Conservation (phyloP, 2,113 vertebrate genomes). For the Alouatta palliata region DNA sequence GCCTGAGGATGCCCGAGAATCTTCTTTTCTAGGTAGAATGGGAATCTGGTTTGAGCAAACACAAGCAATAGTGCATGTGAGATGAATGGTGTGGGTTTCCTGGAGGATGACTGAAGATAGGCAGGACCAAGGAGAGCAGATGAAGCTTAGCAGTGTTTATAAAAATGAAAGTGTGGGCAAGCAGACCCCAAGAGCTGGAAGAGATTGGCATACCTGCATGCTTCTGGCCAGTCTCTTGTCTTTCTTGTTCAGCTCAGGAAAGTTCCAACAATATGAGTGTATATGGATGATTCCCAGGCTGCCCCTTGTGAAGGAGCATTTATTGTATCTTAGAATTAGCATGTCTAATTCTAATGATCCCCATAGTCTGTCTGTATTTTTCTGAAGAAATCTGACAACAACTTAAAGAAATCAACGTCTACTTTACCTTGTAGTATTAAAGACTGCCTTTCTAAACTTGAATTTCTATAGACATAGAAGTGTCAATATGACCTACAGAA, state of each 20-base stretch:
- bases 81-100: not conserved
- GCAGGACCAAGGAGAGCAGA: not conserved
- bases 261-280: not conserved
- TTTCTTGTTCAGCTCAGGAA: not conserved
- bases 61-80: not conserved
- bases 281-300: not conserved
- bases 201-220: not conserved
- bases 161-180: not conserved
- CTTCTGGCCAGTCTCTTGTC: not conserved
- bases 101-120: not conserved
- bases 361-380: not conserved
- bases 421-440: not conserved
- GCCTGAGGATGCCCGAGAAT: not conserved
- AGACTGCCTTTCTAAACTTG: not conserved
- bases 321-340: not conserved
- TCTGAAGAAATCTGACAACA: not conserved
- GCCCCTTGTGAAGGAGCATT: not conserved
- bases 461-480: not conserved
- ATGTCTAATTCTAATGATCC: not conserved
- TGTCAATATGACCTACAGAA: not conserved
- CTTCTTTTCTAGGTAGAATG: not conserved
- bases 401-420: not conserved
- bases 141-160: not conserved
- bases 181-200: not conserved
- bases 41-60: not conserved